These are phyloP conservation scores for Diglossa cyanea DNA, from an alignment of 2,797 vertebrate species.

Conservation along the genomic window DNA sequence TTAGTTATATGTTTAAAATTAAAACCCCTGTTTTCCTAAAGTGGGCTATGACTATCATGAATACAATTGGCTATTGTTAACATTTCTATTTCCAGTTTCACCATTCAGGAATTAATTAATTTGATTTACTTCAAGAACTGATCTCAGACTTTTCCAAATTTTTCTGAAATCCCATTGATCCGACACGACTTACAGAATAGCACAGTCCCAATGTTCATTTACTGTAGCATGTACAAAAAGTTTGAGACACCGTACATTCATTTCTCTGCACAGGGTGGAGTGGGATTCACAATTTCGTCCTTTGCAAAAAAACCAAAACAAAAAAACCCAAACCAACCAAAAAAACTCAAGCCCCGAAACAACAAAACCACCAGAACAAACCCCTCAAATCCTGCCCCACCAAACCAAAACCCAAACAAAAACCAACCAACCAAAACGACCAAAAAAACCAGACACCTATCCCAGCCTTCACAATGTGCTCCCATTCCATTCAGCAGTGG, in stretches of 20 bases:
- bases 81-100: background rate
- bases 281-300: background rate
- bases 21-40: background rate
- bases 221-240: fast-evolving
- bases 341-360: background rate
- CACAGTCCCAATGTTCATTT: background rate
- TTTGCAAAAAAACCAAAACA: background rate
- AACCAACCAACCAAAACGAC: background rate
- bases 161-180: background rate
- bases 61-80: background rate
- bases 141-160: background rate
- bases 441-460: background rate
- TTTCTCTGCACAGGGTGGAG: background rate
- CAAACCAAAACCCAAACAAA: background rate
- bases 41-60: background rate
- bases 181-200: background rate
- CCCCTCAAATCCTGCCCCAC: background rate
- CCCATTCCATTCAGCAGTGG: fast-evolving
- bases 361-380: background rate
- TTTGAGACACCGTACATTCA: fast-evolving
- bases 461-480: background rate
- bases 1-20: background rate
- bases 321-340: background rate
- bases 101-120: background rate
- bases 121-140: background rate